phyloP scores from a whole-genome alignment of 1,140 invertebrate genomes.

The Habropoda laboriosa region DNA sequence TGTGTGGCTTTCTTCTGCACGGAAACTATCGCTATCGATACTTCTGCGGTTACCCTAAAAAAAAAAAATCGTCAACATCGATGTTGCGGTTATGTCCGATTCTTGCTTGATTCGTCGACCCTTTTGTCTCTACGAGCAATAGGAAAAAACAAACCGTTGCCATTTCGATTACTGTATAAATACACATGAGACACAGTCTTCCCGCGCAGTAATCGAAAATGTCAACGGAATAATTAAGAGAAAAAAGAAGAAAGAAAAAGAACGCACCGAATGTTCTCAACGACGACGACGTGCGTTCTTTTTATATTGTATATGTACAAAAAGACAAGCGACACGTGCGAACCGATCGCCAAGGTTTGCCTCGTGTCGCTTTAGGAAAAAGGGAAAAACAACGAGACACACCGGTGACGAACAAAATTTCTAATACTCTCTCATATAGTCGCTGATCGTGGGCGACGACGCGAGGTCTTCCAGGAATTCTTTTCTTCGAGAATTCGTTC shows the following conservation, averaged over 20 bases:
- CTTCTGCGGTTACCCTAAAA: constrained; percentile 47
- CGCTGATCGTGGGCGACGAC: neutral
- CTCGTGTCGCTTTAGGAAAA: neutral
- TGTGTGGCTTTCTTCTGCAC: constrained; percentile 14
- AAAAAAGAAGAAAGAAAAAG: neutral
- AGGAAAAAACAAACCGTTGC: constrained; percentile 27
- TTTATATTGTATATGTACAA: constrained; percentile 28
- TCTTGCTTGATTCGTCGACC: neutral
- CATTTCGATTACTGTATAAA: constrained; percentile 6
- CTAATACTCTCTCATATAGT: neutral
- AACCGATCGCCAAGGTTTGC: neutral
- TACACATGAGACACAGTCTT: neutral
- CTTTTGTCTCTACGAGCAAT: constrained; percentile 10
- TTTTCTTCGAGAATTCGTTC: neutral
- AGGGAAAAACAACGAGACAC: constrained; percentile 26
- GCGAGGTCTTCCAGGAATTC: neutral
- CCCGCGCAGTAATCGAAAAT: neutral
- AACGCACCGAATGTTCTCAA: constrained; percentile 7
- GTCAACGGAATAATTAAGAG: constrained; percentile 13
- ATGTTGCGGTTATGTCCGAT: constrained; percentile 44
- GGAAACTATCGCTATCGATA: constrained; percentile 9
- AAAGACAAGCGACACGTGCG: constrained; percentile 11
- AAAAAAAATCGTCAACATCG: constrained; percentile 38
- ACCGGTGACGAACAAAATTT: constrained; percentile 20
- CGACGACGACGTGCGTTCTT: constrained; percentile 33